Evolutionary conservation across 2,113 vertebrate genomes (phyloP).

Genomic region (Platysternon megacephalum): DNA sequence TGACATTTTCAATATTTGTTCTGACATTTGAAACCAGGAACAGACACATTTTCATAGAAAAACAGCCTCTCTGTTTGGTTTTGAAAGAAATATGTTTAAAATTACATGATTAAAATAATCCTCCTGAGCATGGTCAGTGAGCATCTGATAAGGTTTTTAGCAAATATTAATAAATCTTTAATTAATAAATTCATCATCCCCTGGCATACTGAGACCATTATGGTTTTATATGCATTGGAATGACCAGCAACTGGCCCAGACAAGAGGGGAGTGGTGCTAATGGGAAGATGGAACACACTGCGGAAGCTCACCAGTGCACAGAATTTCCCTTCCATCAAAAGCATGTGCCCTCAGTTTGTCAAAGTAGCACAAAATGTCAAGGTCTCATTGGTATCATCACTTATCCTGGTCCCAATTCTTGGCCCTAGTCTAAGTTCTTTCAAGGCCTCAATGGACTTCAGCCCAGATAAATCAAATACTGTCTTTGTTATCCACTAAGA

Average conservation of each 20-base stretch:
- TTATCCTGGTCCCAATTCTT: no score
- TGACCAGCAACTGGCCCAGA: no score
- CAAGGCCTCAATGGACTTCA: no score
- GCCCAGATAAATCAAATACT: no score
- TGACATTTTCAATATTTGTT: not conserved
- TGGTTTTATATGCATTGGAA: not conserved
- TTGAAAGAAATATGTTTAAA: not conserved
- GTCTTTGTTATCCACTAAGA: not conserved
- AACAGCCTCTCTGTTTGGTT: not conserved
- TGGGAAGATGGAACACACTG: no score
- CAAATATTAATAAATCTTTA: not conserved
- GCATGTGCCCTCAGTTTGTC: no score
- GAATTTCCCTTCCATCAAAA: no score
- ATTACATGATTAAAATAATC: not conserved
- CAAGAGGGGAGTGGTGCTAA: no score
- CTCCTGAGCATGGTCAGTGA: not conserved
- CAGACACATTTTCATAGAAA: not conserved
- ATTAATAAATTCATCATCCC: not conserved
- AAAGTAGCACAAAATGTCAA: no score
- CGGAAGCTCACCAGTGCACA: no score
- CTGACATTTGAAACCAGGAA: not conserved
- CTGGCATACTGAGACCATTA: not conserved
- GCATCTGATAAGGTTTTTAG: not conserved
- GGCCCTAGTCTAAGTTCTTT: no score
- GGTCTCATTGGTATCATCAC: no score